Evolutionary conservation across 2,113 vertebrate species (phyloP).

Genomic region (Corydoras sp.): DNA sequence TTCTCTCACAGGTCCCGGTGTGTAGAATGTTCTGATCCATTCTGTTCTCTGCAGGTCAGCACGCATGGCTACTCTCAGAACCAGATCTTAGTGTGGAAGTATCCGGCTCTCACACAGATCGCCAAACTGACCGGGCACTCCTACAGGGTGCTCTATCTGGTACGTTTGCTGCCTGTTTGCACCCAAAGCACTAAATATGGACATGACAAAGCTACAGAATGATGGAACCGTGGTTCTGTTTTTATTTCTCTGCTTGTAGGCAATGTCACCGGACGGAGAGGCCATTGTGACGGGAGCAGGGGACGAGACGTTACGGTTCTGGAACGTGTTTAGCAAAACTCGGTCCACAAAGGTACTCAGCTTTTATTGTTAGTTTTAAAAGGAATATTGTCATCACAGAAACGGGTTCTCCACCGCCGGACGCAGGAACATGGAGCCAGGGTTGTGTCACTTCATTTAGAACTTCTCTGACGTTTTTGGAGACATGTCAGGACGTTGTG

Average conservation of each 20-base stretch:
- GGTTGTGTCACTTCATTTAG: too few relatives aligned
- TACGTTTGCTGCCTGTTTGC: constrained; percentile 46
- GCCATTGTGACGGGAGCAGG: constrained; percentile 96
- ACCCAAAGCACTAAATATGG: background rate
- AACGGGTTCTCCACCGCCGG: too few relatives aligned
- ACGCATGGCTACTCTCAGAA: constrained; percentile 98
- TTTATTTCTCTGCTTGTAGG: constrained; percentile 58
- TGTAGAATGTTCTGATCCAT: background rate
- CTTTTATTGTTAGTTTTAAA: constrained; percentile 11
- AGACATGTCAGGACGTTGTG: too few relatives aligned
- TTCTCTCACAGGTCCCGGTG: too few relatives aligned
- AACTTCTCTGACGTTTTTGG: too few relatives aligned
- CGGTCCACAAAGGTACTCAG: constrained; percentile 89
- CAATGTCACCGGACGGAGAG: constrained; percentile 98
- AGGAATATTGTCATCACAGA: background rate
- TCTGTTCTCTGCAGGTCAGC: constrained; percentile 74
- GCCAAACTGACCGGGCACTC: constrained; percentile 97
- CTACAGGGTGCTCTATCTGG: constrained; percentile 93
- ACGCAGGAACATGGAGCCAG: too few relatives aligned
- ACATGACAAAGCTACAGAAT: background rate
- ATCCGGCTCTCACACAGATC: constrained; percentile 93
- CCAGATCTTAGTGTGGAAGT: constrained; percentile 99
- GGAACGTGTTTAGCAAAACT: constrained; percentile 98
- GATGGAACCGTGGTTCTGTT: background rate
- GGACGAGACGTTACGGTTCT: constrained; percentile 93